These are phyloP conservation scores for Halichoerus grypus DNA, from an alignment of 2,113 vertebrate species.

Conservation along the genomic window DNA sequence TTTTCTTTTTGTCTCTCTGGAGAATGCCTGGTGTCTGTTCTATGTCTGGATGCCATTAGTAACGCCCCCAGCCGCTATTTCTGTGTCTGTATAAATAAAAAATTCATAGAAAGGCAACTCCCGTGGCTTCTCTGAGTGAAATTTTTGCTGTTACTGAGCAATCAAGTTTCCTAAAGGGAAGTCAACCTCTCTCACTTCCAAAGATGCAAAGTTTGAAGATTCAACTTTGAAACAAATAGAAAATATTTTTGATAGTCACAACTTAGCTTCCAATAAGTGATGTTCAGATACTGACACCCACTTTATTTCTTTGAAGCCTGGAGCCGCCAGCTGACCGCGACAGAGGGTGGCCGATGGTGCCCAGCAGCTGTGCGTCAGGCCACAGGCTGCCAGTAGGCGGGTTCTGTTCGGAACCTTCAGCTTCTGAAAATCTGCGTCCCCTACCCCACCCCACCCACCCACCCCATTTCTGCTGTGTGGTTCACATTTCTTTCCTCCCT, in stretches of 20 bases:
- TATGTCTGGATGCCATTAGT: not conserved
- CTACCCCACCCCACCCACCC: not conserved
- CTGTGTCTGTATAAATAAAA: not conserved
- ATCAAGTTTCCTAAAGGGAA: not conserved
- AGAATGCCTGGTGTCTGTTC: not conserved
- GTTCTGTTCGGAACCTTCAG: not conserved
- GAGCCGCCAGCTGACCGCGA: not conserved
- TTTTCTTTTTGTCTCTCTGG: not conserved
- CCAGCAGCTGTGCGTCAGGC: accelerated
- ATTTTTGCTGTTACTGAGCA: not conserved
- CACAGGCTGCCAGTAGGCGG: too few species aligned
- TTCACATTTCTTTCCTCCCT: not conserved
- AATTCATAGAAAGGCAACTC: not conserved
- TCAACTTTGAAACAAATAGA: not conserved
- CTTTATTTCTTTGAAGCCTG: not conserved
- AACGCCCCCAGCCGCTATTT: not conserved
- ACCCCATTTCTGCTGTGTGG: accelerated
- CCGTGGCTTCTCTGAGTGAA: not conserved
- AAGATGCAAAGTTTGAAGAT: not conserved
- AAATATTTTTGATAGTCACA: not conserved
- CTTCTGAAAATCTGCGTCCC: not conserved
- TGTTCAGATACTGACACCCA: too few species aligned
- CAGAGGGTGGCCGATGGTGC: accelerated
- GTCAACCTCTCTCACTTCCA: not conserved
- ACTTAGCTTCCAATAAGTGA: not conserved